Conservation (phyloP, 1,140 invertebrate species). For the Dendroctonus ponderosae region DNA sequence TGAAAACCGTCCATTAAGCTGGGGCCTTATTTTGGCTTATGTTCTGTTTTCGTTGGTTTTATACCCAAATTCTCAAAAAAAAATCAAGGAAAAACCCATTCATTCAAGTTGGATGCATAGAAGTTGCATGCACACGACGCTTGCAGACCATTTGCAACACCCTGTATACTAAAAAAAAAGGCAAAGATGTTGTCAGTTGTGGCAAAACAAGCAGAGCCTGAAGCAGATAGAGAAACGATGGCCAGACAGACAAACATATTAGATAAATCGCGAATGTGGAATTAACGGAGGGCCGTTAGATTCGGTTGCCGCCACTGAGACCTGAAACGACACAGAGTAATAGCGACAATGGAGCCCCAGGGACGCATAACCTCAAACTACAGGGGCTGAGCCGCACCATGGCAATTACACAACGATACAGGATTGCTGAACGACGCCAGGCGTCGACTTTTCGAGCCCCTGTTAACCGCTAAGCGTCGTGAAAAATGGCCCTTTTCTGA, state of each 20-base stretch:
- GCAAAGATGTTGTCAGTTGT: too few relatives aligned
- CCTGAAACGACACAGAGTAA: constrained; percentile 43
- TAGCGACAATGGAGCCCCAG: constrained; percentile 46
- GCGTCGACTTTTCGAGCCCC: constrained; percentile 8
- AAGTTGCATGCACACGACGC: too few relatives aligned
- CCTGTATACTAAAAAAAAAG: too few relatives aligned
- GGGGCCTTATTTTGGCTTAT: too few relatives aligned
- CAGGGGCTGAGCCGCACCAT: constrained; percentile 40
- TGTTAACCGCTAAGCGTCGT: constrained; percentile 27
- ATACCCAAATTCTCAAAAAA: too few relatives aligned
- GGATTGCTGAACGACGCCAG: constrained; percentile 14
- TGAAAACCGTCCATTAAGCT: too few relatives aligned
- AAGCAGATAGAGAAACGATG: too few relatives aligned
- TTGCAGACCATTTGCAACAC: too few relatives aligned
- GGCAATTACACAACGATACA: constrained; percentile 46
- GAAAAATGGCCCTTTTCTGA: constrained; percentile 26
- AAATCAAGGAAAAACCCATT: too few relatives aligned
- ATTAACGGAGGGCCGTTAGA: constrained; percentile 28
- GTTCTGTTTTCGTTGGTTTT: too few relatives aligned
- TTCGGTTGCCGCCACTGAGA: constrained; percentile 26
- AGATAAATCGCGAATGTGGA: constrained; percentile 32
- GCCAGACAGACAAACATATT: constrained; percentile 20
- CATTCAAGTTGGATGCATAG: too few relatives aligned
- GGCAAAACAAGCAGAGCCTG: too few relatives aligned
- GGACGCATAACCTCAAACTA: constrained; percentile 47